phyloP scores from a whole-genome alignment of 2,888 invertebrate species.

The Temnothorax ravouxi region DNA sequence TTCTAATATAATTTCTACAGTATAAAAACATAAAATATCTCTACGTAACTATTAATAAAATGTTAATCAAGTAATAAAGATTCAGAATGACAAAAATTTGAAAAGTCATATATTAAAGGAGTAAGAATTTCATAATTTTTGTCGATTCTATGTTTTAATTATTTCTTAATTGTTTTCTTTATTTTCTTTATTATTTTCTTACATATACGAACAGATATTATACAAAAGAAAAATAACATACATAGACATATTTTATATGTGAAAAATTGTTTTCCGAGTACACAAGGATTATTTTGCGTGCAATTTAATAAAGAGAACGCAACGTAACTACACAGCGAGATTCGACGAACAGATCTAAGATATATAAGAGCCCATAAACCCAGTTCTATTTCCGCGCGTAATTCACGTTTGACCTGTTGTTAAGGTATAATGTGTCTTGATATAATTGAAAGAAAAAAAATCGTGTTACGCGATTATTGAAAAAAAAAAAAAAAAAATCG shows the following conservation, averaged over 20 bases:
- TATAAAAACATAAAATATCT: too few species aligned
- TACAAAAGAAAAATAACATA: not conserved
- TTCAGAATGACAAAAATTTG: too few species aligned
- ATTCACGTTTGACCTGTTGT: not conserved
- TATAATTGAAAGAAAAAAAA: not conserved
- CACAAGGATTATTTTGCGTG: not conserved
- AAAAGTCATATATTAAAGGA: too few species aligned
- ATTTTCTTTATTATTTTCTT: not conserved
- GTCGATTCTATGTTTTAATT: not conserved
- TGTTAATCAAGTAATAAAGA: too few species aligned
- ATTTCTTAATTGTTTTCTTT: not conserved
- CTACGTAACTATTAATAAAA: too few species aligned
- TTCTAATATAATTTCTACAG: too few species aligned
- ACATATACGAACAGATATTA: not conserved
- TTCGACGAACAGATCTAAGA: not conserved
- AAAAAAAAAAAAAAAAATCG: not conserved
- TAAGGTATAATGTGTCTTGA: not conserved
- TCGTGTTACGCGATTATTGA: not conserved
- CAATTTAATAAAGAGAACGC: not conserved
- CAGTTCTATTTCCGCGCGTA: slow-evolving; percentile 12
- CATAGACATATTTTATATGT: not conserved
- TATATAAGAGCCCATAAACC: not conserved
- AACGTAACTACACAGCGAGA: not conserved
- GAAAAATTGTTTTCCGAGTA: not conserved
- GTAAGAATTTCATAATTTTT: too few species aligned